These are phyloP conservation scores for Crocallis elinguaria DNA, from an alignment of 2,888 invertebrate species.

Conservation along the genomic window DNA sequence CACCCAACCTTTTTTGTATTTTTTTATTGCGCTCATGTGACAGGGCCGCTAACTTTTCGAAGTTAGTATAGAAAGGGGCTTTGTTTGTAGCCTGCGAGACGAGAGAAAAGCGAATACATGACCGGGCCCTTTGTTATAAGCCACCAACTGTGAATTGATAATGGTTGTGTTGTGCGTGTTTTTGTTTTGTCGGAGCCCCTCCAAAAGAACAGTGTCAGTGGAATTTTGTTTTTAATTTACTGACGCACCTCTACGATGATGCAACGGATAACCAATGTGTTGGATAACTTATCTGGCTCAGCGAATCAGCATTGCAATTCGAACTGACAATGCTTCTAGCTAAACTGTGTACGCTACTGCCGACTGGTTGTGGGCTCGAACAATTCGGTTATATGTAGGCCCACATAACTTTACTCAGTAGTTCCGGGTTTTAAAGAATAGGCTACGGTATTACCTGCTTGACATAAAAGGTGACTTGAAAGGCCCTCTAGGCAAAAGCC, in stretches of 20 bases:
- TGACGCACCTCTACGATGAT: neutral
- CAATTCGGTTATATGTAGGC: too few relatives aligned
- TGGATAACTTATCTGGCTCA: too few relatives aligned
- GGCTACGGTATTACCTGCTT: too few relatives aligned
- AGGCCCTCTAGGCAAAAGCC: too few relatives aligned
- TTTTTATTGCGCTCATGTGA: slow-evolving; percentile 32
- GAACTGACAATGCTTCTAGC: too few relatives aligned
- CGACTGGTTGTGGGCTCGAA: too few relatives aligned
- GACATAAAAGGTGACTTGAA: too few relatives aligned
- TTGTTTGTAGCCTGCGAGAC: slow-evolving; percentile 57
- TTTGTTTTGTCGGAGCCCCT: slow-evolving; percentile 49
- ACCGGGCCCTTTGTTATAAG: slow-evolving; percentile 69
- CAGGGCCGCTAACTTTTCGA: slow-evolving; percentile 52
- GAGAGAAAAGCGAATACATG: slow-evolving; percentile 62
- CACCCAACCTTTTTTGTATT: slow-evolving; percentile 34
- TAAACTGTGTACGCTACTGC: too few relatives aligned
- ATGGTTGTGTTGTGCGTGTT: slow-evolving; percentile 62
- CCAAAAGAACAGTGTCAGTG: slow-evolving; percentile 12
- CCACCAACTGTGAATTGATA: slow-evolving; percentile 76
- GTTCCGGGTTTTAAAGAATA: too few relatives aligned
- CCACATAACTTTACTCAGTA: too few relatives aligned
- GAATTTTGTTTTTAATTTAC: slow-evolving; percentile 7
- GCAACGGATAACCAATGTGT: too few relatives aligned
- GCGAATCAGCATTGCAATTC: neutral
- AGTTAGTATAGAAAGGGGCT: slow-evolving; percentile 55